Percentiles rank a stretch among this genome's conserved stretches.
Evolutionary conservation across 30 jellyfish, hydroid and myxozoan species (phyloP).

Genomic region (Hydractinia symbiolongicarpus): DNA sequence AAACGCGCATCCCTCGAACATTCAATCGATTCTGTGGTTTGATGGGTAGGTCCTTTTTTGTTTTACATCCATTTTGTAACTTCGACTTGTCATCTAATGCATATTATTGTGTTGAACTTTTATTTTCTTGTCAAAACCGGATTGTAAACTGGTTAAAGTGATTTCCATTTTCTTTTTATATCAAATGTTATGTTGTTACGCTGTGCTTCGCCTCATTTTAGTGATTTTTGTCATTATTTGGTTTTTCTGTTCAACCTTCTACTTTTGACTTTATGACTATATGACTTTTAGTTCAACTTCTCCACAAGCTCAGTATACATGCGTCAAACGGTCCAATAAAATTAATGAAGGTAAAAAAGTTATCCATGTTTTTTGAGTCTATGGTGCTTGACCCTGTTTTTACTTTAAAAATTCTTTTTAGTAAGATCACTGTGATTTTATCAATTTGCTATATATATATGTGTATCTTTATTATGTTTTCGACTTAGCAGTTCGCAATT

Average conservation of each 20-base stretch:
- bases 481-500: too few species aligned
- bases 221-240: too few species aligned
- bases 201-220: too few species aligned
- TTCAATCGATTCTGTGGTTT: constrained; percentile 84
- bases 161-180: not conserved
- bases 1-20: constrained; percentile 93
- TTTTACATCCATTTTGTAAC: not conserved
- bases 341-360: constrained; percentile 55
- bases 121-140: not conserved
- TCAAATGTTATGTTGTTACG: too few species aligned
- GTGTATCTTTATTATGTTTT: not conserved
- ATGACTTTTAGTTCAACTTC: constrained; percentile 66
- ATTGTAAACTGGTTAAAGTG: not conserved
- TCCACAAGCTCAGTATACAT: constrained; percentile 82
- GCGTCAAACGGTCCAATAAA: constrained; percentile 82
- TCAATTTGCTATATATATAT: too few species aligned
- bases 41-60: constrained; percentile 56
- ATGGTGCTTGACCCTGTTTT: not conserved
- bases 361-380: not conserved
- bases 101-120: not conserved
- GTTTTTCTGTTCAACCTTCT: not conserved
- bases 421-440: not conserved
- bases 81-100: too few species aligned
- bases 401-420: not conserved
- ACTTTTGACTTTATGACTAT: not conserved